These are phyloP conservation scores for Lepilemur ruficaudatus DNA, from an alignment of 2,797 vertebrate genomes.

Conservation along the genomic window DNA sequence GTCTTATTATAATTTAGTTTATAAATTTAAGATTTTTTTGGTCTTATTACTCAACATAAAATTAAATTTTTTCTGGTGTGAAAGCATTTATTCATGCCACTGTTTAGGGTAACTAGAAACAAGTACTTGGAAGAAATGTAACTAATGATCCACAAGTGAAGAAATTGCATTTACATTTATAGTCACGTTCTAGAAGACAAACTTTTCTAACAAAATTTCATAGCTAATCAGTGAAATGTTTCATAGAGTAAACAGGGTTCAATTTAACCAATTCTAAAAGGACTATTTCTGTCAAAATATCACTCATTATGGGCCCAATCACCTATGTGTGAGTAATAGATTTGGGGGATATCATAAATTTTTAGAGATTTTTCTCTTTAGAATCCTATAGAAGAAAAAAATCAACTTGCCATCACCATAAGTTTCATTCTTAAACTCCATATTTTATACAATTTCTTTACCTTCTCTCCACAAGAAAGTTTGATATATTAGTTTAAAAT, in stretches of 20 bases:
- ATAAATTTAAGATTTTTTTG: slow-evolving; percentile 37
- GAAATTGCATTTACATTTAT: slow-evolving; percentile 31
- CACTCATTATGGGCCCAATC: neutral
- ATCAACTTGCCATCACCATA: neutral
- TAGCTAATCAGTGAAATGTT: slow-evolving; percentile 15
- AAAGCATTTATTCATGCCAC: neutral
- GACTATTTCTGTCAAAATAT: slow-evolving; percentile 37
- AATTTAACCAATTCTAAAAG: slow-evolving; percentile 11
- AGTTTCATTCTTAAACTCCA: neutral
- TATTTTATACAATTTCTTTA: slow-evolving; percentile 27
- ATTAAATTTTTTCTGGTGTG: slow-evolving; percentile 31
- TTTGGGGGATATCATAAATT: slow-evolving; percentile 23
- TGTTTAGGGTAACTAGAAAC: slow-evolving; percentile 41
- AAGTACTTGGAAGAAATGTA: slow-evolving; percentile 35
- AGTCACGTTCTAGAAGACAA: slow-evolving; percentile 37
- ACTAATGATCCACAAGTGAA: neutral
- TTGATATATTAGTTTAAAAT: slow-evolving; percentile 20
- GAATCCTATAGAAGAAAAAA: slow-evolving; percentile 15
- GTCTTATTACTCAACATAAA: neutral
- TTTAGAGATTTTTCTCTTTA: slow-evolving; percentile 2
- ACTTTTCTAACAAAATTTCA: slow-evolving; percentile 11
- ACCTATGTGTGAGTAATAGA: neutral
- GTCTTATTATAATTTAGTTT: slow-evolving; percentile 12
- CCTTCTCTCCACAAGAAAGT: neutral
- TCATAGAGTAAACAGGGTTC: neutral